phyloP scores from a whole-genome alignment of 1,140 invertebrate genomes.

The Drosophila kohkoa region DNA sequence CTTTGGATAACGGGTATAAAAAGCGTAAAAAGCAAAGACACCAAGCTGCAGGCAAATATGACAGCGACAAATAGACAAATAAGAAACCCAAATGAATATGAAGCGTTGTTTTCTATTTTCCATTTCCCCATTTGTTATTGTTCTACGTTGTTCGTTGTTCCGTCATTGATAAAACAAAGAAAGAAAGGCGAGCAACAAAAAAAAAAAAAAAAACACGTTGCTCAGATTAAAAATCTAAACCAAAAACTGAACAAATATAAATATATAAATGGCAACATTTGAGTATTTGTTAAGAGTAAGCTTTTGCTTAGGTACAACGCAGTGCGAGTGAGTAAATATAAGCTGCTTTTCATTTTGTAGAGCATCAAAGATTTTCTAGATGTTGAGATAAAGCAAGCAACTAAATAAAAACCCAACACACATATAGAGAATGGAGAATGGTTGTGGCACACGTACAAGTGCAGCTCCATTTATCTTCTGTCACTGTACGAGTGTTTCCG shows the following conservation, averaged over 20 bases:
- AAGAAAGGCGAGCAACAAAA: slow-evolving; percentile 41
- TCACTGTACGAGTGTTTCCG: slow-evolving; percentile 80
- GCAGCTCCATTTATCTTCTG: slow-evolving; percentile 81
- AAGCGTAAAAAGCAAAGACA: slow-evolving; percentile 50
- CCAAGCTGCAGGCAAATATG: slow-evolving; percentile 71
- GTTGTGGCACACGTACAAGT: slow-evolving; percentile 70
- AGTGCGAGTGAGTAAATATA: slow-evolving; percentile 39
- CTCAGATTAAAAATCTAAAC: slow-evolving; percentile 76
- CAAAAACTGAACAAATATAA: slow-evolving; percentile 50
- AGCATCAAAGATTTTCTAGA: slow-evolving; percentile 75
- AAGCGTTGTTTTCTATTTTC: slow-evolving; percentile 54
- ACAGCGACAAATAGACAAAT: slow-evolving; percentile 65
- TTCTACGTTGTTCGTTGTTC: slow-evolving; percentile 6
- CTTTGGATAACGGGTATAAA: no score
- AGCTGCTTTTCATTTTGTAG: slow-evolving; percentile 72
- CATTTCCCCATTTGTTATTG: slow-evolving; percentile 27
- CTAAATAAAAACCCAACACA: slow-evolving; percentile 76
- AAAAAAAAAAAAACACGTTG: slow-evolving; percentile 52
- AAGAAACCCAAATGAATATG: slow-evolving; percentile 73
- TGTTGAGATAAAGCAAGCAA: slow-evolving; percentile 78
- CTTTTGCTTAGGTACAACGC: not conserved
- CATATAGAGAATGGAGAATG: slow-evolving; percentile 35
- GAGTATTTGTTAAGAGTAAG: slow-evolving; percentile 2
- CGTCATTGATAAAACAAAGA: slow-evolving; percentile 56
- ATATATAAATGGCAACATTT: slow-evolving; percentile 37